Evolutionary conservation across 2,888 invertebrate species (phyloP), one percentile per base, ranked within the genome.

Genomic region (Thelaira solivaga): DNA sequence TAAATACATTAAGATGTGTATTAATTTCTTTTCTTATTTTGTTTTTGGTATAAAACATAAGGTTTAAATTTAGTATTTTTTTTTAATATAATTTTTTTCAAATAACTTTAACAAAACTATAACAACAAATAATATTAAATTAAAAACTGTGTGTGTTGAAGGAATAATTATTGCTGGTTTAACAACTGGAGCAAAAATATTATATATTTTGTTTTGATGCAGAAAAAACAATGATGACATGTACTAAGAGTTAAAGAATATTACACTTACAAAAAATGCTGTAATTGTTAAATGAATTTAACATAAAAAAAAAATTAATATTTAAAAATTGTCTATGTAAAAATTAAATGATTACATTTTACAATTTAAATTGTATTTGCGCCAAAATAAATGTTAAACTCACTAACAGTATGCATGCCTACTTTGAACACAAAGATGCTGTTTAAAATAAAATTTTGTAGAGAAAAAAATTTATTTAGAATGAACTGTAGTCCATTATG

Each of bases 51-150:
- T 62, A 55, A 31, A 67, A 47, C 36, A 47, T 36, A 55, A 59
- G n/a, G 11, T 49, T 72, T 47, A 11, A 72, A 62, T 39, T 41
- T 22, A 53, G 29, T 36, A 36, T n/a, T 7, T 45, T 18, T 29
- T 31, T 43, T 45, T 26, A 53, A 39, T 13, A 29, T 24, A 11
- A 26, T 34, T 39, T 22, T 29, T 68, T 69, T 26, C 61, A 62
- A 41, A 53, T 62, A 47, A 57, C 20, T 57, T 68, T 59, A 69
- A 64, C 64, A 64, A 64, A 68, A 64, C 31, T 65, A 61, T 65
- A 77, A 73, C 73, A 78, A 78, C 78, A 78, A 73, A 55, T 64
- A 65, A 68, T 49, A 62, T 43, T 22, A 49, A 67, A 24, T 2
- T 31, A 39, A 26, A 55, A 55, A 16, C 22, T 53, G 13, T 49